A percentile compares a stretch with the other conserved stretches of the same genome.
phyloP scores from a whole-genome alignment of 2,797 vertebrate species.

The Nothura maculosa region DNA sequence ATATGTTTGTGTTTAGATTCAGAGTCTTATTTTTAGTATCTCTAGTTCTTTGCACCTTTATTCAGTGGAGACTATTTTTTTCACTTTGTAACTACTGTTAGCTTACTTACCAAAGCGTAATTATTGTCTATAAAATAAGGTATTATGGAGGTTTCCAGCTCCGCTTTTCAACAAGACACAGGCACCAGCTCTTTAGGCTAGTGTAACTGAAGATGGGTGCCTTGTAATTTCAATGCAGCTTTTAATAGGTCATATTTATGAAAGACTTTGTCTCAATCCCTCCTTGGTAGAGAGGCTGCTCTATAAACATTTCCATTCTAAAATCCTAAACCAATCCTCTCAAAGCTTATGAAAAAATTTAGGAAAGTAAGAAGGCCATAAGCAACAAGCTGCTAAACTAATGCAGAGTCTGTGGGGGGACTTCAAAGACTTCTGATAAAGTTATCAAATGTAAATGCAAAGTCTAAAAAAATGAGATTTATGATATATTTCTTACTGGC shows the following conservation, averaged over 20 bases:
- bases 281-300: not conserved
- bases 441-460: not conserved
- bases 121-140: not conserved
- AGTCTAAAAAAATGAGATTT: not conserved
- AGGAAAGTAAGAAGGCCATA: not conserved
- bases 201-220: not conserved
- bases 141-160: not conserved
- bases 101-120: constrained; percentile 30
- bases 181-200: not conserved
- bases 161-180: not conserved
- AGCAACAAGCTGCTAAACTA: not conserved
- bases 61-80: not conserved
- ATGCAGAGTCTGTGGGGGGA: not conserved
- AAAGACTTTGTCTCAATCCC: not conserved
- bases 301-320: not conserved
- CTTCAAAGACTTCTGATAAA: not conserved
- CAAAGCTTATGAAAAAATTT: not conserved
- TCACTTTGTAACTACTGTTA: not conserved
- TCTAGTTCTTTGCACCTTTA: not conserved
- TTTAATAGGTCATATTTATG: not conserved
- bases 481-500: not conserved
- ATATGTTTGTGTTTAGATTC: constrained; percentile 13
- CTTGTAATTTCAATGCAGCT: not conserved
- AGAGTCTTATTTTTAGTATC: not conserved
- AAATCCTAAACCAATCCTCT: not conserved